Conservation (phyloP, 2,797 vertebrate genomes). For the Megalops cyprinoides region DNA sequence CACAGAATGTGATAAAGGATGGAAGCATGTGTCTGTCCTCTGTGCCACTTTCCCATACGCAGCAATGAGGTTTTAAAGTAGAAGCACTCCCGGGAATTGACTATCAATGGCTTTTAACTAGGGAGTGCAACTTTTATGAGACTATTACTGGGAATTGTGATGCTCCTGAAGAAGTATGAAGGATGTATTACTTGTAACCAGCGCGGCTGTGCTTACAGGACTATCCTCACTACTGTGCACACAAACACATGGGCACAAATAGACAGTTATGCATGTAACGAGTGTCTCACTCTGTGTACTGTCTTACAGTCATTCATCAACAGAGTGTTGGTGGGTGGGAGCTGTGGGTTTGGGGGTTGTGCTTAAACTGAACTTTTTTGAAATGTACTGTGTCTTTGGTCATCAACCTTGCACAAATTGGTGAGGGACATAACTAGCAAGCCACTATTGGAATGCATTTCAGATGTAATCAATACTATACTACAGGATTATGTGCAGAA, state of each 20-base stretch:
- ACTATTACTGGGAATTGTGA: conserved; percentile 1
- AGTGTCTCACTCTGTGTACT: background rate
- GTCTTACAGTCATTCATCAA: background rate
- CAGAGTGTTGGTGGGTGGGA: too few relatives aligned
- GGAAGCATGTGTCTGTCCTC: background rate
- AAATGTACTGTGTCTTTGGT: too few relatives aligned
- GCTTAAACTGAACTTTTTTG: background rate
- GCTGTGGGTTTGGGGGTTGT: background rate
- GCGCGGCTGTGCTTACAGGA: background rate
- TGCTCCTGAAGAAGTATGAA: background rate
- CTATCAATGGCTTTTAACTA: background rate
- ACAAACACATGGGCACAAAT: background rate
- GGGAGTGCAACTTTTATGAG: background rate
- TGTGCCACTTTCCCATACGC: background rate
- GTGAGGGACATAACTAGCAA: background rate
- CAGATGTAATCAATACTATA: background rate
- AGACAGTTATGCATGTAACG: background rate
- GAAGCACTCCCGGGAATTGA: background rate
- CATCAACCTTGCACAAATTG: too few relatives aligned
- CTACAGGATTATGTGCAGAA: background rate
- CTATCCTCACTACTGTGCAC: background rate
- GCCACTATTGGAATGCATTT: background rate
- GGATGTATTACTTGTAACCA: conserved; percentile 16
- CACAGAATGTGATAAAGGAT: background rate
- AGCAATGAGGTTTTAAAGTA: background rate